Evolutionary conservation across 2,888 invertebrate species (phyloP).

Genomic region (Eupithecia inturbata): DNA sequence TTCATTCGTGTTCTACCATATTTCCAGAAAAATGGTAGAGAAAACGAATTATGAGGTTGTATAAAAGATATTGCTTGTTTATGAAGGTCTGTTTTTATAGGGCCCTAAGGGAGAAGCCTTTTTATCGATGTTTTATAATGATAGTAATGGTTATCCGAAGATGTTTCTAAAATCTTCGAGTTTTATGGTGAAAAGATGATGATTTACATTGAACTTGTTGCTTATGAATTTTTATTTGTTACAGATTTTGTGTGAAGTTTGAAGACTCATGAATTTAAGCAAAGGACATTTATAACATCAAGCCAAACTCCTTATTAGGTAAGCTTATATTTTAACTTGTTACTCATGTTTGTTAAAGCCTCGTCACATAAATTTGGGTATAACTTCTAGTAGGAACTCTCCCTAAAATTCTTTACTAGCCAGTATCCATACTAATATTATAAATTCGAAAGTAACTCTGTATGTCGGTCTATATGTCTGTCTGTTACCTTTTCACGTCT

Average conservation of each 20-base stretch:
- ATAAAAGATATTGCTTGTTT: slow-evolving; percentile 79
- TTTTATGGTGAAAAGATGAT: slow-evolving; percentile 8
- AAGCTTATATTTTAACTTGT: slow-evolving; percentile 43
- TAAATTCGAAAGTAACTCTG: too few relatives aligned
- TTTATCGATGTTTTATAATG: slow-evolving; percentile 73
- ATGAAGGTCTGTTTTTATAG: slow-evolving; percentile 76
- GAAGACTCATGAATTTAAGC: slow-evolving; percentile 64
- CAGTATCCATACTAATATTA: too few relatives aligned
- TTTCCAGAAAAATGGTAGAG: slow-evolving; percentile 58
- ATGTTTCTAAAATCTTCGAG: slow-evolving; percentile 63
- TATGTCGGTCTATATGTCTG: too few relatives aligned
- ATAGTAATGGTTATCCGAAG: slow-evolving; percentile 67
- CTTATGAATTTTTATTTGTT: slow-evolving; percentile 60
- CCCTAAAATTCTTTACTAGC: background rate
- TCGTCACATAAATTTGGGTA: background rate
- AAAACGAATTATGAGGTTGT: slow-evolving; percentile 68
- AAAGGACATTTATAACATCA: slow-evolving; percentile 74
- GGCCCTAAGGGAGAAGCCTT: slow-evolving; percentile 65
- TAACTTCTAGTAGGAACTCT: background rate
- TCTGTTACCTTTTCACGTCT: too few relatives aligned
- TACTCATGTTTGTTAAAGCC: background rate
- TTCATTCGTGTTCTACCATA: slow-evolving; percentile 53
- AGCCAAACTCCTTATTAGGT: slow-evolving; percentile 75
- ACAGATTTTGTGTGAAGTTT: slow-evolving; percentile 57
- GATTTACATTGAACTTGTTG: slow-evolving; percentile 24